A percentile compares a stretch with the other conserved stretches of the same genome.
Evolutionary conservation across 2,888 invertebrate genomes (phyloP).

Genomic region (Drosophila paramelanica): DNA sequence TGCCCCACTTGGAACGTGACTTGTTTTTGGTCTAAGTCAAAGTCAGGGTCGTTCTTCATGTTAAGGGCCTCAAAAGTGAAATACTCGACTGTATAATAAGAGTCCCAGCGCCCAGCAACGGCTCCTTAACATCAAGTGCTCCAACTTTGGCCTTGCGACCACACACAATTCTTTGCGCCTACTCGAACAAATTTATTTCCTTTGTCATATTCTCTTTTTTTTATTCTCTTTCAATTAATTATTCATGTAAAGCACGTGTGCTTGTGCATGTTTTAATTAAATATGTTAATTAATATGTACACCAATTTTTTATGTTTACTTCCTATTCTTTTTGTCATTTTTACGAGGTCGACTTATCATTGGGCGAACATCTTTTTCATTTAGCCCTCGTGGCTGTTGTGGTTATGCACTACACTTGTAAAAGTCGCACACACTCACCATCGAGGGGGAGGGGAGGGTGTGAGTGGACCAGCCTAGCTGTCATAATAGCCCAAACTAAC

Average conservation of each 20-base stretch:
- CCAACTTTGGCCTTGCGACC: slow-evolving; percentile 34
- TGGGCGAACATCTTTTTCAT: slow-evolving; percentile 35
- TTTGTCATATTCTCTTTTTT: neutral
- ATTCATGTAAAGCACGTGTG: slow-evolving; percentile 53
- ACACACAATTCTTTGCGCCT: slow-evolving; percentile 2
- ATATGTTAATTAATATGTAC: slow-evolving; percentile 69
- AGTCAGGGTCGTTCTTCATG: slow-evolving; percentile 64
- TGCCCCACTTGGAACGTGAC: slow-evolving; percentile 58
- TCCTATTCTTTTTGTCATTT: neutral
- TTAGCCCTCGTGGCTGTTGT: slow-evolving; percentile 36
- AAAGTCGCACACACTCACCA: slow-evolving; percentile 29
- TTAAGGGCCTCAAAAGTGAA: slow-evolving; percentile 13
- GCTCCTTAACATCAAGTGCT: slow-evolving; percentile 36
- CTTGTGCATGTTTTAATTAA: slow-evolving; percentile 54
- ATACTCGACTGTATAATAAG: slow-evolving; percentile 21
- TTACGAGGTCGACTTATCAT: slow-evolving; percentile 24
- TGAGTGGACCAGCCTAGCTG: slow-evolving; percentile 30
- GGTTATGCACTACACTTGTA: slow-evolving; percentile 51
- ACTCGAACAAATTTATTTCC: slow-evolving; percentile 4
- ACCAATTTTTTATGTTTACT: slow-evolving; percentile 18
- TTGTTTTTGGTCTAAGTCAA: slow-evolving; percentile 66
- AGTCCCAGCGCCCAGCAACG: slow-evolving; percentile 11
- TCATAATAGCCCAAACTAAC: slow-evolving; percentile 56
- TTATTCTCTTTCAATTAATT: slow-evolving; percentile 29
- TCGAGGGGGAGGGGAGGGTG: neutral